A percentile compares a stretch with the other conserved stretches of the same genome.
Evolutionary conservation across 2,888 invertebrate species (phyloP).

Genomic region (Heliothis peltigera): DNA sequence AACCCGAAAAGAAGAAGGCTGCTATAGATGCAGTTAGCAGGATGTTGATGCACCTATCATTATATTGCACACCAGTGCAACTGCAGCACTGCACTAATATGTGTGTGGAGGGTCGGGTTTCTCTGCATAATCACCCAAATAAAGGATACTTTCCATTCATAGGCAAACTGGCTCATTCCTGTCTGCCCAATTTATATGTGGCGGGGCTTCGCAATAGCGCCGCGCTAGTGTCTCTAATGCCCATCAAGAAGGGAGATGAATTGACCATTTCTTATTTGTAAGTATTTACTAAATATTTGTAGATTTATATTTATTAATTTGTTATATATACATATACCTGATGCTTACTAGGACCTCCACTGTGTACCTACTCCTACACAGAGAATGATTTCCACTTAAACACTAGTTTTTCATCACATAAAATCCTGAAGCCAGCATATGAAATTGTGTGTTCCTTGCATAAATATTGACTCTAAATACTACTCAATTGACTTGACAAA

Average conservation of each 20-base stretch:
- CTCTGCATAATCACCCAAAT: conserved; percentile 1
- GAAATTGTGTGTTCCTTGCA: too few species aligned
- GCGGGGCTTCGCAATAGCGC: conserved; percentile 19
- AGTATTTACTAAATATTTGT: conserved; percentile 9
- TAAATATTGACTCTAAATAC: too few species aligned
- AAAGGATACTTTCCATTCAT: conserved; percentile 40
- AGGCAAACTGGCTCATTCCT: conserved; percentile 22
- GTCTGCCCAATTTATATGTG: conserved; percentile 25
- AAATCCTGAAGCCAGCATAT: too few species aligned
- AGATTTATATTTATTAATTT: too few species aligned
- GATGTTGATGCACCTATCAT: conserved; percentile 36
- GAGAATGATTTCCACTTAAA: too few species aligned
- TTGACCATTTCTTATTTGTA: conserved; percentile 22
- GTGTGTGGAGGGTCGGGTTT: fast-evolving
- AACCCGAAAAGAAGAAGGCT: conserved; percentile 18
- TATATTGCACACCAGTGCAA: conserved; percentile 30
- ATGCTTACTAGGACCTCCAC: too few species aligned
- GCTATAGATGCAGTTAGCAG: conserved; percentile 36
- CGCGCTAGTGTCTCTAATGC: conserved; percentile 25
- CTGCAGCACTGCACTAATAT: not conserved
- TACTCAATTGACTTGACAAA: not conserved
- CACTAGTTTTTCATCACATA: too few species aligned
- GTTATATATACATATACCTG: too few species aligned
- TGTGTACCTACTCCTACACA: too few species aligned
- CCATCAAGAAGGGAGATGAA: conserved; percentile 29